Base-by-base conservation (phyloP, 2,888 invertebrate species). In the Latrodectus elegans region DNA sequence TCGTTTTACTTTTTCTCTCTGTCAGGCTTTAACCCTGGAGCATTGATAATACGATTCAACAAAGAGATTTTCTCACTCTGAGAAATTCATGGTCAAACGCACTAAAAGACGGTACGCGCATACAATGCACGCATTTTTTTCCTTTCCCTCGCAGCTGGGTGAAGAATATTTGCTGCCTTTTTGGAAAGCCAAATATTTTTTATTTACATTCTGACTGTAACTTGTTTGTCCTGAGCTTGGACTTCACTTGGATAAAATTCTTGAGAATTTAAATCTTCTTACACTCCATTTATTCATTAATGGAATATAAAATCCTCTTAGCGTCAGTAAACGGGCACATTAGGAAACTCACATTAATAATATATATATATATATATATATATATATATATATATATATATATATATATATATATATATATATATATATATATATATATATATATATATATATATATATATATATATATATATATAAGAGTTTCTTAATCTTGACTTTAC, bases 81-180 rank as follows among this genome's bases (percentile, higher is more conserved):
- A 60, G 71, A 64, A 70, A 83, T 83, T 71, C 83, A 77, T 83
- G 83, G 83, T 83, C 83, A 83, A 76, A 83, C 38, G 83, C 83
- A 83, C 83, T 83, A 72, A 83, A 70, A 76, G 76, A 52, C 71
- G 60, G 64, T 53, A 76, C 52, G n/a, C 71, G 52, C 52, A 17
- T 71, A 64, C 68, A n/a, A 65, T 65, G 65, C 65, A 38, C 14
- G 65, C 49, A 3, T n/a, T 12, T 17, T 10, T 38, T 38, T n/a
- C 8, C 64, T 53, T 72, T 64, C 72, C 10, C 49, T 15, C 11
- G 4, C n/a, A 68, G 9, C 55, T 55, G 65, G 51, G 72, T 65
- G 14, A 53, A 53, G 55, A 68, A 60, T 51, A 74, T 71, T 67
- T 77, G 22, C 17, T n/a, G 12, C 49, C 15, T 17, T 55, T 52